Evolutionary conservation across 2,888 invertebrate species (phyloP).

Genomic region (Yponomeuta sedellus): DNA sequence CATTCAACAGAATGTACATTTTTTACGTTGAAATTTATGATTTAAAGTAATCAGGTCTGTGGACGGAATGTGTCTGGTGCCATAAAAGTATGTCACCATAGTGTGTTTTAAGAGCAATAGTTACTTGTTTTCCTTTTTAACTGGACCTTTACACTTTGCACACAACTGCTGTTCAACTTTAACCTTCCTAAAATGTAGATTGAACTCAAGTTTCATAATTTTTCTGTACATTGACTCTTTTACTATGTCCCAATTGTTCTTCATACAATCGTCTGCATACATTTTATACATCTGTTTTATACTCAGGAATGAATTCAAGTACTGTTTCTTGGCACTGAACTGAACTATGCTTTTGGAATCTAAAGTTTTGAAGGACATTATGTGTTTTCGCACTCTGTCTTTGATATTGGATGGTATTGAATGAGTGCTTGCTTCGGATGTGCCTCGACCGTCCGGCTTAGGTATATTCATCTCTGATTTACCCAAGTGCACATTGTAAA

Average conservation of each 20-base stretch:
- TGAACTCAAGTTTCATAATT: constrained; percentile 61
- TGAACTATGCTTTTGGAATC: constrained; percentile 53
- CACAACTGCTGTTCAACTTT: constrained; percentile 50
- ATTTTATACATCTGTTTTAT: constrained; percentile 60
- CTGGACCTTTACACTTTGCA: constrained; percentile 53
- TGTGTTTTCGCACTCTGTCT: constrained; percentile 56
- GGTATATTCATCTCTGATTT: constrained; percentile 65
- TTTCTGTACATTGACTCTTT: constrained; percentile 70
- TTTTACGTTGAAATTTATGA: too few species aligned
- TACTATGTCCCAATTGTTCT: constrained; percentile 41
- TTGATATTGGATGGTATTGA: constrained; percentile 50
- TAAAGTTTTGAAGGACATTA: constrained; percentile 48
- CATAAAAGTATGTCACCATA: too few species aligned
- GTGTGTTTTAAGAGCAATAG: background rate
- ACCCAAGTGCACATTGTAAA: constrained; percentile 63
- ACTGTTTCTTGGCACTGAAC: constrained; percentile 57
- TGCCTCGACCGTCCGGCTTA: constrained; percentile 61
- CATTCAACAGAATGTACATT: too few species aligned
- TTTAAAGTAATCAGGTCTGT: too few species aligned
- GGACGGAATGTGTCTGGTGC: too few species aligned
- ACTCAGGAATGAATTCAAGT: constrained; percentile 45
- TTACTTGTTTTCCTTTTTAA: constrained; percentile 32
- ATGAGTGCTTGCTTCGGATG: constrained; percentile 53
- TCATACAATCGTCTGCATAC: constrained; percentile 50
- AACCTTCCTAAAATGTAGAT: constrained; percentile 53